phyloP scores from a whole-genome alignment of 2,797 vertebrate species.

The Tenualosa thibaudeaui region DNA sequence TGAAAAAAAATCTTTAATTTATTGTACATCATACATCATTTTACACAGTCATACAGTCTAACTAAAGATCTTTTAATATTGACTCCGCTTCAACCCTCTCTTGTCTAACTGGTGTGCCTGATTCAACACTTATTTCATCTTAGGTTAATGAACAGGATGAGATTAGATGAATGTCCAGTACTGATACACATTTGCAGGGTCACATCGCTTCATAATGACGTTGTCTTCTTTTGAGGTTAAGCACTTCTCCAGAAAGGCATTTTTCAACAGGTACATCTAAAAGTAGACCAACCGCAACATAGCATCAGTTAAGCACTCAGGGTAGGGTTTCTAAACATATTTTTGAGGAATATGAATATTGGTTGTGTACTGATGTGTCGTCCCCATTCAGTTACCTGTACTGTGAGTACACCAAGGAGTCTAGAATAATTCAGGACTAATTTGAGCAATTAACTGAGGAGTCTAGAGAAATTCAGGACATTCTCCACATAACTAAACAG shows the following conservation, averaged over 20 bases:
- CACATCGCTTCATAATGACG: slow-evolving; percentile 67
- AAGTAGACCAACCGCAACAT: slow-evolving; percentile 27
- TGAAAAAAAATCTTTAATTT: neutral
- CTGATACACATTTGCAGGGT: slow-evolving; percentile 66
- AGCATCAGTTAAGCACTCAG: neutral
- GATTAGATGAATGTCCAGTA: slow-evolving; percentile 76
- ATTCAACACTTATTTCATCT: neutral
- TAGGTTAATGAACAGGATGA: neutral
- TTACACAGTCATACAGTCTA: neutral
- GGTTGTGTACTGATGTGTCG: neutral
- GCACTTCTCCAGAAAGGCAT: slow-evolving; percentile 68
- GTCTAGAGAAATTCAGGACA: too few relatives aligned
- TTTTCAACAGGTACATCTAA: slow-evolving; percentile 74
- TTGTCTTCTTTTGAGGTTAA: slow-evolving; percentile 64
- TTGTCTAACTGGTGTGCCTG: neutral
- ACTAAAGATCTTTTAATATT: too few relatives aligned
- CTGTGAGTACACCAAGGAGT: too few relatives aligned
- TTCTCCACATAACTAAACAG: too few relatives aligned
- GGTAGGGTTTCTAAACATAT: neutral
- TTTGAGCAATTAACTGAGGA: too few relatives aligned
- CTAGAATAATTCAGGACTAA: too few relatives aligned
- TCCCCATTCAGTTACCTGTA: too few relatives aligned
- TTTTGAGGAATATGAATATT: neutral
- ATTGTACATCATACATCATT: neutral
- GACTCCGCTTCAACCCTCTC: too few relatives aligned